Evolutionary conservation across 2,888 invertebrate genomes (phyloP), one percentile per base, ranked within the genome.

Genomic region (Campopleginae sp.): DNA sequence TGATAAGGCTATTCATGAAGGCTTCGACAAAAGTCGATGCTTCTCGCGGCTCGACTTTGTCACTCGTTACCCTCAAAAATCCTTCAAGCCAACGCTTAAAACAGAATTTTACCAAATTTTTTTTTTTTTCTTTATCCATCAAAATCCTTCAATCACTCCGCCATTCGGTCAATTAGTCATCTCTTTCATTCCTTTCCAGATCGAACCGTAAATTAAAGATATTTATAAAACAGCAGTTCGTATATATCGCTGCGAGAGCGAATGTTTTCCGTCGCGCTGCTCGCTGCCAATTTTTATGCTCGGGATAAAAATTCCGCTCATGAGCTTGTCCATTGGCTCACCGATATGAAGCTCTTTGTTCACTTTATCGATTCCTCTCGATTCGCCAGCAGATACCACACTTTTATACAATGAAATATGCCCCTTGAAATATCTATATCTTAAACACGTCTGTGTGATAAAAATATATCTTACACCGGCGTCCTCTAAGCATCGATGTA

Each of bases 1-100:
- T 68, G 82, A 85, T 82, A 82, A 85, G 68, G 54, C 70, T 68
- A 79, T 78, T 76, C 75, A 76, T 66, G 63, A 72, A 65, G n/a
- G 19, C 8, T 38, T 77, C 27, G 44, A 66, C 79, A 31, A 76
- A 82, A 79, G 75, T 66, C 46, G 46, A 78, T 74, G 74, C 27
- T 23, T 6, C n/a, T 54, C 1, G 17, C 14, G 27, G 46, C 17
- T 23, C 46, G 42, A 72, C 33, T 65, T 8, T 8, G 27, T 44
- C 44, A 68, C 66, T 66, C 12, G 66, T 44, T 12, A 44, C 44
- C 44, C 12, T 66, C 44, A 33, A 33, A 33, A 33, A 33, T 33
- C 33, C 33, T 38, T 10, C 14, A 23, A 68, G 44, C 14, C 23
- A 5, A 23, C 12, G 54, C 27, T 23, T 5, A 27, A 58, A 58